A percentile compares a stretch with the other conserved stretches of the same genome.
phyloP scores from a whole-genome alignment of 2,113 vertebrate species.

The Pachycephala philippinensis region DNA sequence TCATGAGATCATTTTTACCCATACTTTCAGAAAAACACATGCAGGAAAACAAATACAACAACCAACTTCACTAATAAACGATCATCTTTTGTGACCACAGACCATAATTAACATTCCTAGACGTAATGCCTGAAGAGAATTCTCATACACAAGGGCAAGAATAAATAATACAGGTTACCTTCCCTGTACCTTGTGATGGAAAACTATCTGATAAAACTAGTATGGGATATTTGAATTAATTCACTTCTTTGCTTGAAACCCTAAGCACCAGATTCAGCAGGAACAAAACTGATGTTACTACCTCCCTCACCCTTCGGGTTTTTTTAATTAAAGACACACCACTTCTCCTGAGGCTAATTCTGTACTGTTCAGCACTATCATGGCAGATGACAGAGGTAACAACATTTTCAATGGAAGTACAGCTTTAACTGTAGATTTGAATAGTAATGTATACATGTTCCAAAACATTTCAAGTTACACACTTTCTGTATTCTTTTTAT shows the following conservation, averaged over 20 bases:
- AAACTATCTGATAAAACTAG: background rate
- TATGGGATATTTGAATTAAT: background rate
- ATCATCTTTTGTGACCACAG: background rate
- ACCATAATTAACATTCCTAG: background rate
- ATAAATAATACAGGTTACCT: background rate
- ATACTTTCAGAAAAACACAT: background rate
- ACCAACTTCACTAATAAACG: background rate
- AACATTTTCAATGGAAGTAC: background rate
- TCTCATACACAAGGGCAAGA: background rate
- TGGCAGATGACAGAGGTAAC: background rate
- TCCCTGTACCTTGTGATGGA: background rate
- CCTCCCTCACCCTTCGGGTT: accelerated
- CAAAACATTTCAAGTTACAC: background rate
- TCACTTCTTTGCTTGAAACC: background rate
- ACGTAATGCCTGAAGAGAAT: background rate
- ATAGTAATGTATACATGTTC: background rate
- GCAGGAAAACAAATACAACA: background rate
- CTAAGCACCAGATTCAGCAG: background rate
- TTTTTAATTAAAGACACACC: background rate
- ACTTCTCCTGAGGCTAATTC: background rate
- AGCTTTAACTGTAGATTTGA: background rate
- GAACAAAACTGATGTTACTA: background rate
- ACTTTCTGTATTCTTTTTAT: background rate
- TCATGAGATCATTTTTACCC: background rate
- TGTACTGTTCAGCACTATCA: background rate